phyloP scores from a whole-genome alignment of 2,113 vertebrate genomes.

The Poecilia latipinna region DNA sequence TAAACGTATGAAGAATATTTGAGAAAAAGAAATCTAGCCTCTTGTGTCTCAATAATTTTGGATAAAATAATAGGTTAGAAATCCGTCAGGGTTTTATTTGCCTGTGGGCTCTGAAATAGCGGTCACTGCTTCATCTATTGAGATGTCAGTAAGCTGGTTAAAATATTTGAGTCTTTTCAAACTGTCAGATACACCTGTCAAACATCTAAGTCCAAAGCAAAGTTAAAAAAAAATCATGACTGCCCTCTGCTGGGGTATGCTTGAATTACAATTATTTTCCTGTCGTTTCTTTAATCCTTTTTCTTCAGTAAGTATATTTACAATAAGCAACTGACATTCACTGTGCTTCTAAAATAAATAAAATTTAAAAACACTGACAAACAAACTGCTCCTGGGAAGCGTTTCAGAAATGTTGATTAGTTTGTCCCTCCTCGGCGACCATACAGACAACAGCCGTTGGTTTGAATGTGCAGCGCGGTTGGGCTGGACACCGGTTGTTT shows the following conservation, averaged over 20 bases:
- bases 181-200: not conserved
- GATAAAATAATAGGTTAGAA: not conserved
- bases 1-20: too few relatives aligned
- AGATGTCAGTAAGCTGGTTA: not conserved
- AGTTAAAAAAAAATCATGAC: not conserved
- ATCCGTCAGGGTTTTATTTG: not conserved
- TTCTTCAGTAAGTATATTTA: too few relatives aligned
- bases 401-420: not conserved
- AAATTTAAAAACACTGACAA: too few relatives aligned
- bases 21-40: too few relatives aligned
- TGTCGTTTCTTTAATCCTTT: not conserved
- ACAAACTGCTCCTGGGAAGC: not conserved
- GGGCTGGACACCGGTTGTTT: not conserved
- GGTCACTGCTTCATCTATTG: too few relatives aligned
- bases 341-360: too few relatives aligned
- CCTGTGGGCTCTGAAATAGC: not conserved
- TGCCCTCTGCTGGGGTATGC: slow-evolving; percentile 39
- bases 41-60: not conserved
- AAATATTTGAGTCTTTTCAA: not conserved
- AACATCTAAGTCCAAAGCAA: not conserved
- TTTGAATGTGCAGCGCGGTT: slow-evolving; percentile 72
- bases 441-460: not conserved
- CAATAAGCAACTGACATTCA: too few relatives aligned
- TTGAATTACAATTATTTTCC: slow-evolving; percentile 15
- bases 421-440: slow-evolving; percentile 52